Percentiles rank a stretch among this genome's conserved stretches.
Conservation (phyloP, 1,140 invertebrate species). For the Augochlora pura region DNA sequence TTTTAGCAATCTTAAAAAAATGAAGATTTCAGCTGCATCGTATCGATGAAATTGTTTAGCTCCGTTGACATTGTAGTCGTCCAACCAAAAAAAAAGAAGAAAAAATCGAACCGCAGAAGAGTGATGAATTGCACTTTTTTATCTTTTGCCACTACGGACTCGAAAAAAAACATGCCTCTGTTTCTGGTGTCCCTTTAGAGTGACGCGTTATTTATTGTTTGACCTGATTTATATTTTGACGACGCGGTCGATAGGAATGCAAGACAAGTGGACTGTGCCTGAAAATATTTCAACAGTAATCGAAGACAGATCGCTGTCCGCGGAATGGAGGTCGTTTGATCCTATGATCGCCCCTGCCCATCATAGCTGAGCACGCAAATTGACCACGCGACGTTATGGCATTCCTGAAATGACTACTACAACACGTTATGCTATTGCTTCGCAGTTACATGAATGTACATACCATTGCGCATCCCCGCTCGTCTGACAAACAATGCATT, state of each 20-base stretch:
- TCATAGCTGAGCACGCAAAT: constrained; percentile 55
- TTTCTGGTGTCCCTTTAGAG: background rate
- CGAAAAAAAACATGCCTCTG: background rate
- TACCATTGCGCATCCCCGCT: constrained; percentile 16
- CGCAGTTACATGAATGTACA: constrained; percentile 47
- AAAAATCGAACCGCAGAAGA: too few relatives aligned
- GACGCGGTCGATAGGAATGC: background rate
- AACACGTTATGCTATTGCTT: constrained; percentile 57
- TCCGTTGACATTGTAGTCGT: too few relatives aligned
- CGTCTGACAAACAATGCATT: constrained; percentile 48
- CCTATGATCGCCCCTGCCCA: constrained; percentile 37
- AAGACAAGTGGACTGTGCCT: background rate
- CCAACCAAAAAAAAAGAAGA: too few relatives aligned
- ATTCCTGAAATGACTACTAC: constrained; percentile 62
- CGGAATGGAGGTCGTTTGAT: constrained; percentile 42
- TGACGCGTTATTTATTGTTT: background rate
- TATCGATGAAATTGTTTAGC: too few relatives aligned
- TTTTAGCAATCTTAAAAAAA: too few relatives aligned
- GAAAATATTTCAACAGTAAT: constrained; percentile 32
- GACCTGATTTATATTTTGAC: background rate
- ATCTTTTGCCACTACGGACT: too few relatives aligned
- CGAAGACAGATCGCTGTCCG: constrained; percentile 28
- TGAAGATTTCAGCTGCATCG: too few relatives aligned
- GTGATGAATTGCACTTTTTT: too few relatives aligned
- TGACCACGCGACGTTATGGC: constrained; percentile 60